Conservation (phyloP, 2,888 invertebrate species). For the Erebia aethiops region DNA sequence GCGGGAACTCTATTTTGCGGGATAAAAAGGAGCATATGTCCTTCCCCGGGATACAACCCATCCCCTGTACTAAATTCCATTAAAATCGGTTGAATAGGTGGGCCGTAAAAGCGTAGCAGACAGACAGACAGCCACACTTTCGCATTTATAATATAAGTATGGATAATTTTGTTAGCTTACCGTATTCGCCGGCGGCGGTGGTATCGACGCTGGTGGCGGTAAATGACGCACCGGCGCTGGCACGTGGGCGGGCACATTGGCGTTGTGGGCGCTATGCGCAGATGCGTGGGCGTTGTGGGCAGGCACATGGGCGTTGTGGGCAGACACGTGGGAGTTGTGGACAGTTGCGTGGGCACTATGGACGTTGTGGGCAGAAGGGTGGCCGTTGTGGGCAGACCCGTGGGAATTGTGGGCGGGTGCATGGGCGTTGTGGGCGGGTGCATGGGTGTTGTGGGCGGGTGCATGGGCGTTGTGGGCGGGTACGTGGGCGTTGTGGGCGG, state of each 20-base stretch:
- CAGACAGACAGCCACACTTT: too few species aligned
- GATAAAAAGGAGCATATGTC: too few species aligned
- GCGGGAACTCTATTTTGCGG: too few species aligned
- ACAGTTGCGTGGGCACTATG: conserved; percentile 46
- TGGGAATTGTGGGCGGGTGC: conserved; percentile 36
- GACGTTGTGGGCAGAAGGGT: conserved; percentile 47
- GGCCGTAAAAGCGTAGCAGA: too few species aligned
- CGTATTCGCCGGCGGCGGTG: conserved; percentile 27
- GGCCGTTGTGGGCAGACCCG: conserved; percentile 36
- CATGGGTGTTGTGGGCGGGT: conserved; percentile 23
- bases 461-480: conserved; percentile 23
- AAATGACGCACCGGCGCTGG: conserved; percentile 30
- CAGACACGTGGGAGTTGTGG: conserved; percentile 34
- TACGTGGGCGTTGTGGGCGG: conserved; percentile 23
- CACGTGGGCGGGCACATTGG: conserved; percentile 30
- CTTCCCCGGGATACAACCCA: too few species aligned
- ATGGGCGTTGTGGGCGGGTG: conserved; percentile 16
- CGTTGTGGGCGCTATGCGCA: conserved; percentile 28
- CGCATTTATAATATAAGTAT: too few species aligned
- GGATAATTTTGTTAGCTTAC: conserved; percentile 17
- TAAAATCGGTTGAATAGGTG: too few species aligned
- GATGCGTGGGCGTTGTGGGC: conserved; percentile 29
- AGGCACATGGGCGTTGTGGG: conserved; percentile 44
- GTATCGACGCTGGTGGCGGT: conserved; percentile 27
- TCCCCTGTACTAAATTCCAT: too few species aligned